phyloP scores from a whole-genome alignment of 2,797 vertebrate species.

The Lepilemur ruficaudatus region DNA sequence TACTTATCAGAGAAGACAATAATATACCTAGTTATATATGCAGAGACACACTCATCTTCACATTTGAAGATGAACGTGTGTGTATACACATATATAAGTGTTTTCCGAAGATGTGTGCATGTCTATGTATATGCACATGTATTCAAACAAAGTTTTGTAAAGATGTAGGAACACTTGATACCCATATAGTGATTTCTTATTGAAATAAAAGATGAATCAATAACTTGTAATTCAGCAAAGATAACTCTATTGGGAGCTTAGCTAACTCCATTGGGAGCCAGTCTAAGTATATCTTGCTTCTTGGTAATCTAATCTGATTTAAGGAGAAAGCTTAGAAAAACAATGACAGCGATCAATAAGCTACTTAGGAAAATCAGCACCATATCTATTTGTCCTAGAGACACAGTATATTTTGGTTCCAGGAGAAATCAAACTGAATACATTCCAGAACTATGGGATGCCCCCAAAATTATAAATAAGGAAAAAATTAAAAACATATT shows the following conservation, averaged over 20 bases:
- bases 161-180: not conserved
- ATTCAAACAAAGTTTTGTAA: not conserved
- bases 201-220: not conserved
- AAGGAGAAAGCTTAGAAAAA: not conserved
- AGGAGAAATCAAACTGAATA: not conserved
- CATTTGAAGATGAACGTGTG: not conserved
- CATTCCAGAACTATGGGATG: no score
- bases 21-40: no score
- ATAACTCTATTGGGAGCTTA: not conserved
- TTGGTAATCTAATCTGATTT: not conserved
- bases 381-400: not conserved
- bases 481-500: not conserved
- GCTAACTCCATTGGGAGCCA: not conserved
- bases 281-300: not conserved
- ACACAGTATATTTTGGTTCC: not conserved
- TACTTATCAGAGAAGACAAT: not conserved
- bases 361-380: not conserved
- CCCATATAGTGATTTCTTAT: not conserved
- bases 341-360: not conserved
- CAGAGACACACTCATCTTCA: not conserved
- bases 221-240: not conserved
- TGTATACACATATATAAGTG: not conserved
- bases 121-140: not conserved
- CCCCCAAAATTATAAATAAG: not conserved
- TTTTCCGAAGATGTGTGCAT: no score